phyloP scores from a whole-genome alignment of 2,797 vertebrate species.

The Pseudochirops cupreus region DNA sequence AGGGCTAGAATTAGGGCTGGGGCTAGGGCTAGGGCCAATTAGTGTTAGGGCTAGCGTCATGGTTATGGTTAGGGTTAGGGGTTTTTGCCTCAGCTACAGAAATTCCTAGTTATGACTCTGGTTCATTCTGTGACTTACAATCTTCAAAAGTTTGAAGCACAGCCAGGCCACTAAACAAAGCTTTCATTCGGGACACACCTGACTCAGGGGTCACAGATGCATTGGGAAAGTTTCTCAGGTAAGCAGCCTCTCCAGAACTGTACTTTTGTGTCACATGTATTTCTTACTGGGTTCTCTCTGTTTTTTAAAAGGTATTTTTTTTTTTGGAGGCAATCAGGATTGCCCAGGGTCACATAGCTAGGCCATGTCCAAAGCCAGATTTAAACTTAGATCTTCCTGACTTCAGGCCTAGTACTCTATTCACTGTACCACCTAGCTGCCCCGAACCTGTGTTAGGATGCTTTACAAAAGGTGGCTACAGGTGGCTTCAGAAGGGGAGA shows the following conservation, averaged over 20 bases:
- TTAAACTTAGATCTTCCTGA: background rate
- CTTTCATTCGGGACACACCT: background rate
- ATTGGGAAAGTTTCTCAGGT: background rate
- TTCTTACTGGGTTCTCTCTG: background rate
- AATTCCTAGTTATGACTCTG: background rate
- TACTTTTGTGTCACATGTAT: background rate
- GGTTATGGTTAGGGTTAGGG: no score
- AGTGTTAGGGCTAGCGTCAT: no score
- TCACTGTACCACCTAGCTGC: no score
- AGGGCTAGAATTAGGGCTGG: no score
- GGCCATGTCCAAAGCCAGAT: background rate
- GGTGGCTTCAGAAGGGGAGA: background rate
- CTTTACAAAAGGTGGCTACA: background rate
- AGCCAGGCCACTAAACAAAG: background rate
- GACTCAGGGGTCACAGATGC: background rate
- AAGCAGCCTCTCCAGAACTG: background rate
- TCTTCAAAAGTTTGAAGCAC: background rate
- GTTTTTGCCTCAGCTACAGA: background rate
- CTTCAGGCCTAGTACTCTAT: background rate
- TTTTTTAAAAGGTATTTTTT: background rate
- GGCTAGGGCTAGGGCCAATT: no score
- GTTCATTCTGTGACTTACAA: background rate
- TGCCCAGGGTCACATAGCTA: background rate
- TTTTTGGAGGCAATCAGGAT: background rate
- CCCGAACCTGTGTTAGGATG: no score